A percentile compares a stretch with the other conserved stretches of the same genome.
These are phyloP conservation scores for Gracilinanus agilis DNA, from an alignment of 2,113 vertebrate species.

Conservation along the genomic window DNA sequence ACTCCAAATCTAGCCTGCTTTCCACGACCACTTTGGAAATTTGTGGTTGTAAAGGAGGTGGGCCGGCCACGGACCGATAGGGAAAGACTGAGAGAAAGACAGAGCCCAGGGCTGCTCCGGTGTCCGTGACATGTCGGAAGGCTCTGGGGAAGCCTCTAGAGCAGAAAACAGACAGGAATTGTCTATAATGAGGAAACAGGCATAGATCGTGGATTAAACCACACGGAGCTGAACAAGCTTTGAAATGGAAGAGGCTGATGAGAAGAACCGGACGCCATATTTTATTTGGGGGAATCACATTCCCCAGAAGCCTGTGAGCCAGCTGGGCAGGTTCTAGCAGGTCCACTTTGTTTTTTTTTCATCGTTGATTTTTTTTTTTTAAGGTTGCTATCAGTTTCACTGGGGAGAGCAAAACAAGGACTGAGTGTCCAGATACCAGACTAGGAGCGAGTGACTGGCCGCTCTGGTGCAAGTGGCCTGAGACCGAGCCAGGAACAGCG, in stretches of 20 bases:
- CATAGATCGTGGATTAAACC: background rate
- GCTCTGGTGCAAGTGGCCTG: background rate
- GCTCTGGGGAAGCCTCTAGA: background rate
- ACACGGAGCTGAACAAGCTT: background rate
- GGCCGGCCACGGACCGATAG: background rate
- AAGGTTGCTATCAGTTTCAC: background rate
- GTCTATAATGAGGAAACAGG: background rate
- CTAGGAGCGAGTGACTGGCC: background rate
- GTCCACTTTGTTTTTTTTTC: background rate
- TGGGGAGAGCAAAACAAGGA: background rate
- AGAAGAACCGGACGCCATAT: background rate
- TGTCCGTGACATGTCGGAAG: background rate
- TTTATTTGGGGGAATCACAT: background rate
- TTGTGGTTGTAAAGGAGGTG: background rate
- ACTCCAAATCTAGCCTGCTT: background rate
- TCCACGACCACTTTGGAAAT: background rate
- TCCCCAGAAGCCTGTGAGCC: background rate
- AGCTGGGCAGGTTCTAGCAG: background rate
- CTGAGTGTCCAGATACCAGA: background rate
- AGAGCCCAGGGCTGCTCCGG: background rate
- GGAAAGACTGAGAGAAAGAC: background rate
- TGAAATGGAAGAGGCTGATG: background rate
- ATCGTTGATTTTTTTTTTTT: background rate
- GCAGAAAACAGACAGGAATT: background rate
- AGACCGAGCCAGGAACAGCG: background rate